Conservation (phyloP, 2,797 vertebrate species). For the Leptodactylus fallax region DNA sequence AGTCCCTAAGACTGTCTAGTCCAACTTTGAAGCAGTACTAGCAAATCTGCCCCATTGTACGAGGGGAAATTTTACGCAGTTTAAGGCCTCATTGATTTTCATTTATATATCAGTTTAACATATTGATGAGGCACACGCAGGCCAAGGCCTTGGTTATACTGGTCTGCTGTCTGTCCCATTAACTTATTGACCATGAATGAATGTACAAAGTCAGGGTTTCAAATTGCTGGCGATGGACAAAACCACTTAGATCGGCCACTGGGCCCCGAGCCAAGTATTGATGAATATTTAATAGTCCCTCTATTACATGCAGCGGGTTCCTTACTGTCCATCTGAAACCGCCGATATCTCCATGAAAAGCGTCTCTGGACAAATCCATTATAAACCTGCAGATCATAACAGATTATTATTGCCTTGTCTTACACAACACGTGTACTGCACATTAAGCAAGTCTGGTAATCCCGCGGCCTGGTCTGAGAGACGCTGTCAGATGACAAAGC, state of each 20-base stretch:
- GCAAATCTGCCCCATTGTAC: too few species aligned
- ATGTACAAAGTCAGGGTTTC: background rate
- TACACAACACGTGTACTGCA: background rate
- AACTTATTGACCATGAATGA: background rate
- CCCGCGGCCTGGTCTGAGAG: background rate
- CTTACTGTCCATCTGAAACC: background rate
- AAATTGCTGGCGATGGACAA: background rate
- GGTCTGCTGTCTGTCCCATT: background rate
- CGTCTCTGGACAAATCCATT: background rate
- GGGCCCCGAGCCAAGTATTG: background rate
- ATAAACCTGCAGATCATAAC: background rate
- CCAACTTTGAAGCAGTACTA: too few species aligned
- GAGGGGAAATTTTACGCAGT: background rate
- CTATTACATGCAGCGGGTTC: background rate
- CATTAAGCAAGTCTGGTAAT: slow-evolving; percentile 8
- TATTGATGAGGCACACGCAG: background rate
- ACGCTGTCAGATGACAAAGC: background rate
- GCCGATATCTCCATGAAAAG: background rate
- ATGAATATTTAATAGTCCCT: slow-evolving; percentile 10
- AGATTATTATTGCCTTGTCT: background rate
- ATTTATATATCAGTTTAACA: background rate
- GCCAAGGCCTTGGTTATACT: background rate
- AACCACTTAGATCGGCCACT: background rate
- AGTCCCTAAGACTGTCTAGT: too few species aligned
- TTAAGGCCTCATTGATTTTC: background rate